phyloP scores from a whole-genome alignment of 2,113 vertebrate species.

The Nesoenas mayeri region DNA sequence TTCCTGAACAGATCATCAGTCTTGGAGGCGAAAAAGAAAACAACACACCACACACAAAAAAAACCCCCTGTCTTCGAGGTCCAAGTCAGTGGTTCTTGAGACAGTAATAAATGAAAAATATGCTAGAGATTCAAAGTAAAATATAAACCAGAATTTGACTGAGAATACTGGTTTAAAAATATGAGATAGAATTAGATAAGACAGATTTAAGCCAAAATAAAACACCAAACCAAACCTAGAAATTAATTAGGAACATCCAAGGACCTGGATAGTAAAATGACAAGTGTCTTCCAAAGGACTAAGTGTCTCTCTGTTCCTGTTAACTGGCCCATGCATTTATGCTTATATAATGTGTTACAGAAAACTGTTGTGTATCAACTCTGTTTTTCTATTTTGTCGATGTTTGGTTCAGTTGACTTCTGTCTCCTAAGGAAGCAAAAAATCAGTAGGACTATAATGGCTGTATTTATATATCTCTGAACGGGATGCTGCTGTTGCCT shows the following conservation, averaged over 20 bases:
- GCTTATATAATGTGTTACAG: neutral
- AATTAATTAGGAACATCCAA: neutral
- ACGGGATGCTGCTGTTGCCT: neutral
- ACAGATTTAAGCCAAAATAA: neutral
- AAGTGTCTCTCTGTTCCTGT: neutral
- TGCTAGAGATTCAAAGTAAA: neutral
- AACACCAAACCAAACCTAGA: rapidly evolving
- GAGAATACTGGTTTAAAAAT: neutral
- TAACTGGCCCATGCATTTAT: neutral
- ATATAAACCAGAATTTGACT: neutral
- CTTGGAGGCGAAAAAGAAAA: neutral
- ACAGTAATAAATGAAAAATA: neutral
- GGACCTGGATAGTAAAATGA: neutral
- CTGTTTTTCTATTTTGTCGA: neutral
- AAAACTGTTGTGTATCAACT: neutral
- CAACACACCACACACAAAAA: no score
- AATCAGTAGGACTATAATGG: neutral
- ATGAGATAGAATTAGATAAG: neutral
- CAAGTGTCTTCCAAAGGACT: neutral
- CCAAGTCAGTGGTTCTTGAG: neutral
- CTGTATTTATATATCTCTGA: neutral
- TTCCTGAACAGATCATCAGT: neutral
- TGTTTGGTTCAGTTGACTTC: neutral
- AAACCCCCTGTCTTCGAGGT: neutral
- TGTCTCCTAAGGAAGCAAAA: neutral